Conservation (phyloP, 2,797 vertebrate genomes). For the Chelidonichthys spinosus region DNA sequence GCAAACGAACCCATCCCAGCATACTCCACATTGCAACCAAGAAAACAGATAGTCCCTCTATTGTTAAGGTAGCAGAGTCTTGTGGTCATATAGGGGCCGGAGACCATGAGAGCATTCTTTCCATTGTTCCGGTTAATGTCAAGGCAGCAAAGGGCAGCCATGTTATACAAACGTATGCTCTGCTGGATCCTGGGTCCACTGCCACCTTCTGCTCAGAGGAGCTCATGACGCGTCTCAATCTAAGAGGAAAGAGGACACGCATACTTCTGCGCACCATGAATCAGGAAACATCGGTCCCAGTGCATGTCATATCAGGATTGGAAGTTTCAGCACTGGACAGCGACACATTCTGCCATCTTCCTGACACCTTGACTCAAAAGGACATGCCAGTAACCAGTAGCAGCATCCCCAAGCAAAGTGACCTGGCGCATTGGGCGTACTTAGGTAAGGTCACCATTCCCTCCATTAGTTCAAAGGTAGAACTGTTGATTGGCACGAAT, state of each 20-base stretch:
- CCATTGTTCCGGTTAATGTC: constrained; percentile 10
- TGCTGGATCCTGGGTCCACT: neutral
- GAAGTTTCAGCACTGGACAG: constrained; percentile 2
- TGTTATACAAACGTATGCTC: neutral
- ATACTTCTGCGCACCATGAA: neutral
- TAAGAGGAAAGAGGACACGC: neutral
- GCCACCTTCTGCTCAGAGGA: neutral
- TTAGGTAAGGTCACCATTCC: neutral
- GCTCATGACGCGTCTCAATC: neutral
- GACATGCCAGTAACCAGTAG: neutral
- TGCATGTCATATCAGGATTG: neutral
- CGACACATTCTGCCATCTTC: neutral
- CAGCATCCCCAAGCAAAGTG: neutral
- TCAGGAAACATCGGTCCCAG: neutral
- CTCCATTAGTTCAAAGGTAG: neutral
- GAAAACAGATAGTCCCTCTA: accelerated
- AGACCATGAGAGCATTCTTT: neutral
- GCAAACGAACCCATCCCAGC: no score
- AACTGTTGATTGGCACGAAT: constrained; percentile 9
- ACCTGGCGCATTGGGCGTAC: neutral
- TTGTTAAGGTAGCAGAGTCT: neutral
- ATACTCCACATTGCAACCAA: neutral
- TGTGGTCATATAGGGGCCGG: constrained; percentile 12
- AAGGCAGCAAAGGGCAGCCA: constrained; percentile 13
- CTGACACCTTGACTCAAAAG: neutral